Conservation (phyloP, 2,888 invertebrate species). For the Gastrophysa polygoni region DNA sequence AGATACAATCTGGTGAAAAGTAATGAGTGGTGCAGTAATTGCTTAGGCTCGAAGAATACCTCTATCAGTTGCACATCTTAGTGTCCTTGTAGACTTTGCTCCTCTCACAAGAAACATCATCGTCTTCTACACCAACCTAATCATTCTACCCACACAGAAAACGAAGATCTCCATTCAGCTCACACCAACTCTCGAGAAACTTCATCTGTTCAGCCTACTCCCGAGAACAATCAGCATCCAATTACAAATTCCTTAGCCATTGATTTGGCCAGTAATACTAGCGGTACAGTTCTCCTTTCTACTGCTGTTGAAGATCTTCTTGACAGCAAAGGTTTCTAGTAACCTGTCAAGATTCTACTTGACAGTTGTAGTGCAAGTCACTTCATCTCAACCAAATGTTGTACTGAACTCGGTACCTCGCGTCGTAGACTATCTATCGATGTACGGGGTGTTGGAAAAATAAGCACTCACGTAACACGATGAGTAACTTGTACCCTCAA, state of each 20-base stretch:
- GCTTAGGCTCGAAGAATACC: background rate
- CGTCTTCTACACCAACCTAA: background rate
- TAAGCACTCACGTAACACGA: background rate
- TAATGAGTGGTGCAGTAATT: background rate
- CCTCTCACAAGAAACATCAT: too few relatives aligned
- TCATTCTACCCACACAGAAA: too few relatives aligned
- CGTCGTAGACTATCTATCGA: background rate
- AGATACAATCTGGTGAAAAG: background rate
- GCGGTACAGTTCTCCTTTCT: background rate
- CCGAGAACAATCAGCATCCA: background rate
- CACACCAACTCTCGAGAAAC: background rate
- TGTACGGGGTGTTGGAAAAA: background rate
- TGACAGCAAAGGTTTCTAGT: background rate
- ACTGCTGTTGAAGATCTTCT: slow-evolving; percentile 1
- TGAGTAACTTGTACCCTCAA: background rate
- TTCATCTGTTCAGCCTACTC: background rate
- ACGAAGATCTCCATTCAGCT: background rate
- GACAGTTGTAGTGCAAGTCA: background rate
- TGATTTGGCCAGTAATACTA: background rate
- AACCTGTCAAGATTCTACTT: background rate
- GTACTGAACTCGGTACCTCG: background rate
- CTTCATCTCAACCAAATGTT: background rate
- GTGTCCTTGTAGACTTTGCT: too few relatives aligned
- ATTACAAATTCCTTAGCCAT: background rate
- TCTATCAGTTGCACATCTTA: too few relatives aligned